Evolutionary conservation across 2,113 vertebrate genomes (phyloP), one percentile per base, ranked within the genome.

Genomic region (Bos indicus): DNA sequence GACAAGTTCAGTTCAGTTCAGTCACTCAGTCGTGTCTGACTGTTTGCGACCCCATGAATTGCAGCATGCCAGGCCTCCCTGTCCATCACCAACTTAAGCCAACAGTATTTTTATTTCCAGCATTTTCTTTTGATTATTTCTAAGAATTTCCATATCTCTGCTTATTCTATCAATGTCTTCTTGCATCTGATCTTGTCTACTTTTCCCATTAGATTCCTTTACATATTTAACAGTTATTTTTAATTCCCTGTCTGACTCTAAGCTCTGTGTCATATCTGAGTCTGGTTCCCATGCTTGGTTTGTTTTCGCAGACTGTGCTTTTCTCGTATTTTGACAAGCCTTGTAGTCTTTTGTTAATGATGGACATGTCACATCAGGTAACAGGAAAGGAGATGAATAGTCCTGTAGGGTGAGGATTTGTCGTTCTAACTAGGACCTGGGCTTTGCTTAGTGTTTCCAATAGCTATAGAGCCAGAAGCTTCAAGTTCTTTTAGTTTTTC

Each of bases 141-240:
- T 74, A 67, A 82, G 26, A 86, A 89, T 85, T 92, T 83, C n/a
- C 51, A 21, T 67, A 21, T 96, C 33, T 94, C 9, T 91, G 28
- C 71, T 88, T 88, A n/a, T 91, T 15, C 15, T 60, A 90, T 78
- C 43, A 46, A 74, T 40, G 30, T 96, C 33, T 86, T 92, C 85
- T 94, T 90, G 19, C 13, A 59, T 91, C 51, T 90, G 14, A 56
- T n/a, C 13, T 86, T 89, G 6, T 82, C 40, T 95, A 77, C 3
- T 91, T 92, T 89, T 57, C 30, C 67, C 46, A 77, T 26, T 88
- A 46, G 19, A 82, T 62, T 28, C 16, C 54, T 92, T 85, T 57
- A 74, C 16, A 46, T 81, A 52, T n/a, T 85, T 83, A 95, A 78
- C 64, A 7, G 43, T 59, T 77, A 83, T 84, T 88, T 97, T 80